Base-by-base conservation (phyloP, 2,113 vertebrate species). In the Patagioenas fasciata region DNA sequence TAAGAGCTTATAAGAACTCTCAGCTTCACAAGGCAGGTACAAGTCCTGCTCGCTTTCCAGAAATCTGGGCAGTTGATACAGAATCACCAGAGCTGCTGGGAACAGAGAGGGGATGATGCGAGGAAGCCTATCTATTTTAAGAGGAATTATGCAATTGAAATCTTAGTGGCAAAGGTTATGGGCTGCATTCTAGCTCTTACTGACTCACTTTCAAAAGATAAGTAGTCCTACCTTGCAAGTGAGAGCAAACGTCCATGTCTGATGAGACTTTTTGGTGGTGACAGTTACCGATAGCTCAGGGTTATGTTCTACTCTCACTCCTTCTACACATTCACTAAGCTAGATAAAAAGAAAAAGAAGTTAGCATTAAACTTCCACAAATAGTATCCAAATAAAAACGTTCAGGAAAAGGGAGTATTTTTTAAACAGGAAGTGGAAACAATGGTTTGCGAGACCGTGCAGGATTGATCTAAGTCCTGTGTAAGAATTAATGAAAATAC, bases 221-320 rank as follows among this genome's bases (percentile, higher is more conserved):
- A 92, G 56, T 62, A 74, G 23, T 91, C 98, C 44, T 99, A 99
- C 99, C 99, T 99, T 99, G 98, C 99, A 99, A 75, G 98, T 98
- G 96, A 99, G 98, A 92, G 98, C 99, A 97, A 99, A 99, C 31
- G 98, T 99, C 99, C 99, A 99, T 7, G 98, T 98, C 97, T 99
- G 99, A 87, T 98, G 98, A 50, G 99, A 99, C 71, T 98, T 99
- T 98, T 99, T 99, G 98, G 98, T 98, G 98, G 98, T 98, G 96
- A 99, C 99, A 4, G 99, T 99, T 73, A 99, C 98, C 3, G 99
- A 99, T 18, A 99, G 98, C 88, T 98, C 98, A 40, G 99, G 99
- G 88, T 96, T 99, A 97, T 99, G 99, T 85, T 99, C 99, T 90
- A 99, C 98, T 94, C 98, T 98, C 81, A 99, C 98, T 73, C 99